Conservation (phyloP, 2,888 invertebrate genomes). For the Plagodis pulveraria region DNA sequence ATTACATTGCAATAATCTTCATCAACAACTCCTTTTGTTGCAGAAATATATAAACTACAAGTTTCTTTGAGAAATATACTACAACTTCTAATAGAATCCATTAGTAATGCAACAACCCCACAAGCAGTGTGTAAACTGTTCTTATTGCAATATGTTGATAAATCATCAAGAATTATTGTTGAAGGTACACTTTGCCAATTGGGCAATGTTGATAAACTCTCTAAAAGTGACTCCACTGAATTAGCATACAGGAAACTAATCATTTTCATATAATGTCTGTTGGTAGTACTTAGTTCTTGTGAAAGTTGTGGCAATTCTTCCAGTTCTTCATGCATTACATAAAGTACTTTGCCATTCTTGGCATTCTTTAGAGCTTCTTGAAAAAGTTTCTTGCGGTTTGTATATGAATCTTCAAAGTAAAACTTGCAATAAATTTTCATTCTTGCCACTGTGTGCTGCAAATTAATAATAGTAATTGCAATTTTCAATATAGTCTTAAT, state of each 20-base stretch:
- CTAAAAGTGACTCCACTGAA: conserved; percentile 60
- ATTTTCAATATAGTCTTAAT: too few species aligned
- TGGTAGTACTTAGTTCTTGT: conserved; percentile 61
- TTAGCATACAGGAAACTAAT: conserved; percentile 73
- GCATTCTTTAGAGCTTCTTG: conserved; percentile 62
- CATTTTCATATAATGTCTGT: conserved; percentile 74
- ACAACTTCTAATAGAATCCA: conserved; percentile 62
- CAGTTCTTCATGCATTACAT: conserved; percentile 67
- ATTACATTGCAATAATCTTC: conserved; percentile 60
- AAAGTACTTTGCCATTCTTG: conserved; percentile 70
- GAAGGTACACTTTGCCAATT: conserved; percentile 70
- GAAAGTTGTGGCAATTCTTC: conserved; percentile 71
- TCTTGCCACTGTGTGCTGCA: conserved; percentile 20
- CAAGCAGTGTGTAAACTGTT: conserved; percentile 64
- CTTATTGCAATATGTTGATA: conserved; percentile 60
- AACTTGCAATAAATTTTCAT: conserved; percentile 45
- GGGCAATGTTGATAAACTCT: conserved; percentile 63
- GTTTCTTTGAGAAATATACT: conserved; percentile 44
- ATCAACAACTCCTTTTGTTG: conserved; percentile 51
- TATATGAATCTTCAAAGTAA: conserved; percentile 52
- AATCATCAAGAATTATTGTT: conserved; percentile 70
- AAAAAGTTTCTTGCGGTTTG: conserved; percentile 68
- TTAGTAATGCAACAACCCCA: conserved; percentile 64
- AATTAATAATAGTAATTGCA: conserved; percentile 3
- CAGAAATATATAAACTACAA: conserved; percentile 60